Conservation (phyloP, 2,797 vertebrate species). For the Onychomys torridus region DNA sequence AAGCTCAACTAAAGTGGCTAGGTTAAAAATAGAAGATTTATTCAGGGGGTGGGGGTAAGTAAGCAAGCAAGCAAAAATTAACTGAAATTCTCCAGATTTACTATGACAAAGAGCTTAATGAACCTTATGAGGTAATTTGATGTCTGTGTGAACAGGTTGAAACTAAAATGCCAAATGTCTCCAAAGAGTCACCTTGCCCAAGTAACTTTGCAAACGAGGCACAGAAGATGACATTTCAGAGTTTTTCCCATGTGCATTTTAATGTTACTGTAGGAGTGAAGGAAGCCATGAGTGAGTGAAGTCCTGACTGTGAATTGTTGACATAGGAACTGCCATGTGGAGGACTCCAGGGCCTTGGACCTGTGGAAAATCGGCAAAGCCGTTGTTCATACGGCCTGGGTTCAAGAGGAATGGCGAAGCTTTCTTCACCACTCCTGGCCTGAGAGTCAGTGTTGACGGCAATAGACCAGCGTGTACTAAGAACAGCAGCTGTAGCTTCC, state of each 20-base stretch:
- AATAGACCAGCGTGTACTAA: not conserved
- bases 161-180: not conserved
- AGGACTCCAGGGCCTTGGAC: not conserved
- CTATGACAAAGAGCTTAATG: conserved; percentile 63
- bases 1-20: conserved; percentile 73
- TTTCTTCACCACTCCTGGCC: not conserved
- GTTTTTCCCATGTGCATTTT: conserved; percentile 53
- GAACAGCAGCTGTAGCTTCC: not conserved
- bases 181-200: not conserved
- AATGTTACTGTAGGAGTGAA: not conserved
- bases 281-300: not conserved
- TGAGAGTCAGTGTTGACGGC: not conserved
- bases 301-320: not conserved
- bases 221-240: conserved; percentile 51
- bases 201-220: conserved; percentile 7
- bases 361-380: not conserved
- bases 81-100: conserved; percentile 72
- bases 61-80: conserved; percentile 69
- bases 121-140: conserved; percentile 71
- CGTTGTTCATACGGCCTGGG: not conserved
- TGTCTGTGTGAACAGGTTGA: conserved; percentile 50
- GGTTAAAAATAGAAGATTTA: conserved; percentile 78
- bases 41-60: not conserved
- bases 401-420: not conserved
- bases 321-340: not conserved